These are phyloP conservation scores for Planiliza haematocheilus DNA, from an alignment of 2,113 vertebrate species.

Conservation along the genomic window DNA sequence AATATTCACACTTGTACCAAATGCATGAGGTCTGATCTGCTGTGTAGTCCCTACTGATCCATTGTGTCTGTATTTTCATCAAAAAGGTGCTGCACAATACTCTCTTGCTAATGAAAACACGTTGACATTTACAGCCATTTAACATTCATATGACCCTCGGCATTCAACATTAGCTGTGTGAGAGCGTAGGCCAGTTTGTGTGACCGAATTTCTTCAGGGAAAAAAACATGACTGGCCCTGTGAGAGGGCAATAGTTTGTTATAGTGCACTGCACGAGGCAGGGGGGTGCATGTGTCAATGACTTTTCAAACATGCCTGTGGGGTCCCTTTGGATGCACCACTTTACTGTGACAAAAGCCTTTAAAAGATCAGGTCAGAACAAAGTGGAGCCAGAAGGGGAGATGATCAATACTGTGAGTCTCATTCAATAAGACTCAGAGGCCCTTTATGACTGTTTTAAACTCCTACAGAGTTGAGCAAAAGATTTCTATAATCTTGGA, in stretches of 20 bases:
- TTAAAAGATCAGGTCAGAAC: conserved; percentile 47
- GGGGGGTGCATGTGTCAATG: background rate
- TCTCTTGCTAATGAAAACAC: conserved; percentile 49
- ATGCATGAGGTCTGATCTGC: conserved; percentile 12
- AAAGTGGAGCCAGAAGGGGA: conserved; percentile 45
- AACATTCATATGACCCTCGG: conserved; percentile 64
- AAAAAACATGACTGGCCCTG: background rate
- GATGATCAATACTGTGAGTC: conserved; percentile 58
- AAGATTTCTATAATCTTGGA: conserved; percentile 7
- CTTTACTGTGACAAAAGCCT: conserved; percentile 51
- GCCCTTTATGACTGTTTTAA: conserved; percentile 1
- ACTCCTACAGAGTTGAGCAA: background rate
- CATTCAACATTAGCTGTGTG: conserved; percentile 36
- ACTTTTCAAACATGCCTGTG: conserved; percentile 28
- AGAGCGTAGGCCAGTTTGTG: conserved; percentile 16
- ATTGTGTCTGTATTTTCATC: conserved; percentile 16
- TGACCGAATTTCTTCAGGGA: conserved; percentile 9
- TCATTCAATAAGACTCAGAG: conserved; percentile 50
- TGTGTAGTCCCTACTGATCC: conserved; percentile 6
- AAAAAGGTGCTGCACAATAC: conserved; percentile 15
- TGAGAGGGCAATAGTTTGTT: conserved; percentile 13
- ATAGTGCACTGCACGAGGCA: conserved; percentile 8
- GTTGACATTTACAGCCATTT: conserved; percentile 67
- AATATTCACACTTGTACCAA: conserved; percentile 18
- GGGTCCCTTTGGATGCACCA: conserved; percentile 32